Evolutionary conservation across 2,113 vertebrate genomes (phyloP).

Genomic region (Cepphus grylle): DNA sequence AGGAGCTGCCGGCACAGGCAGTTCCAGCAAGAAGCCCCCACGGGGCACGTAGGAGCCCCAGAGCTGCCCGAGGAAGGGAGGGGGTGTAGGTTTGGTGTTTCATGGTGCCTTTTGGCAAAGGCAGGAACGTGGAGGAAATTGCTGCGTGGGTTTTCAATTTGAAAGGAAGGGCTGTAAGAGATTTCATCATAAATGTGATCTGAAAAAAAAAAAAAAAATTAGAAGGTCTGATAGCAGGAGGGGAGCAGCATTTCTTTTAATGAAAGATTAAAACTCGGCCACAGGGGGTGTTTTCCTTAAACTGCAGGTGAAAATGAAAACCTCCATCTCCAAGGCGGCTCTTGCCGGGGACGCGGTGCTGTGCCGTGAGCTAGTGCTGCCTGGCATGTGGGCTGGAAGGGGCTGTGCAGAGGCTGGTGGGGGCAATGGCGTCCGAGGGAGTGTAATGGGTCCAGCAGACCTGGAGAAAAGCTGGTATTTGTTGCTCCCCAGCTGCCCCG

Average conservation of each 20-base stretch:
- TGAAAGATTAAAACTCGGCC: not conserved
- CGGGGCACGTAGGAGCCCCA: not conserved
- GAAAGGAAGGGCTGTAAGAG: not conserved
- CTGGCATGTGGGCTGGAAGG: not conserved
- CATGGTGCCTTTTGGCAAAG: not conserved
- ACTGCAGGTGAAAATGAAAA: not conserved
- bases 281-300: not conserved
- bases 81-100: not conserved
- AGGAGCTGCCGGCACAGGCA: not conserved
- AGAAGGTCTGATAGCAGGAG: not conserved
- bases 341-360: not conserved
- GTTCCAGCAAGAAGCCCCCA: not conserved
- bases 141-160: not conserved
- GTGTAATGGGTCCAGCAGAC: fast-evolving
- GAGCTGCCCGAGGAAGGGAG: not conserved
- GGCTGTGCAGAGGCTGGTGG: not conserved
- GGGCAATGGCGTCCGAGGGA: fast-evolving
- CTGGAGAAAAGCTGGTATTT: not conserved
- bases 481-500: fast-evolving
- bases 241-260: not conserved
- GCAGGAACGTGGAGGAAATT: not conserved
- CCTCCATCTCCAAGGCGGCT: fast-evolving
- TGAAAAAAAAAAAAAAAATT: not conserved
- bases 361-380: not conserved
- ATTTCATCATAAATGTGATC: not conserved